Evolutionary conservation across 1,140 invertebrate species (phyloP).

Genomic region (Pararge aegeria): DNA sequence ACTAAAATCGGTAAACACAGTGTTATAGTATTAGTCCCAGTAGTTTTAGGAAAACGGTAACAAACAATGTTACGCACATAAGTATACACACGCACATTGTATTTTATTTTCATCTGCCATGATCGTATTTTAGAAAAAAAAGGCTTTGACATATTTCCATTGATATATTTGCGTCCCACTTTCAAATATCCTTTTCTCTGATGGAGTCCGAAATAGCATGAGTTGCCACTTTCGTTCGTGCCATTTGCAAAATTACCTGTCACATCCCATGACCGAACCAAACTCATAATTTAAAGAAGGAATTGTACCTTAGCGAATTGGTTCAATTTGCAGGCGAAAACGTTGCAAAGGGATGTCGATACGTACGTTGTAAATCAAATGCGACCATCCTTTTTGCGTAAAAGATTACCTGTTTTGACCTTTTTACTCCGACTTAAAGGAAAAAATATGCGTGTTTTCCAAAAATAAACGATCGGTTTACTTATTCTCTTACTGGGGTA

Average conservation of each 20-base stretch:
- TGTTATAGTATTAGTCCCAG: too few relatives aligned
- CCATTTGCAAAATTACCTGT: slow-evolving; percentile 8
- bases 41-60: too few relatives aligned
- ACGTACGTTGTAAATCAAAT: not conserved
- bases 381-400: not conserved
- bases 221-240: slow-evolving; percentile 1
- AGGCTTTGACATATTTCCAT: not conserved
- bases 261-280: slow-evolving; percentile 2
- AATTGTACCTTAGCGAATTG: slow-evolving; percentile 7
- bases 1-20: too few relatives aligned
- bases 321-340: not conserved
- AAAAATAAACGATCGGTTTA: too few relatives aligned
- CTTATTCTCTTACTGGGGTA: too few relatives aligned
- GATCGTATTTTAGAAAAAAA: not conserved
- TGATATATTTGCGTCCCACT: not conserved
- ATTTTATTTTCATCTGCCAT: too few relatives aligned
- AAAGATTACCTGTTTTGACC: not conserved
- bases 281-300: slow-evolving; percentile 4
- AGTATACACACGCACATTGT: too few relatives aligned
- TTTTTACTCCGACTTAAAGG: not conserved
- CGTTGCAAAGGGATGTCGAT: not conserved
- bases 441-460: too few relatives aligned
- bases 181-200: slow-evolving; percentile 1
- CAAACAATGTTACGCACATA: too few relatives aligned
- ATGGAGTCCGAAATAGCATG: slow-evolving; percentile 2